Evolutionary conservation across 2,888 invertebrate species (phyloP), one percentile per base, ranked within the genome.

Genomic region (Gari tellinella): DNA sequence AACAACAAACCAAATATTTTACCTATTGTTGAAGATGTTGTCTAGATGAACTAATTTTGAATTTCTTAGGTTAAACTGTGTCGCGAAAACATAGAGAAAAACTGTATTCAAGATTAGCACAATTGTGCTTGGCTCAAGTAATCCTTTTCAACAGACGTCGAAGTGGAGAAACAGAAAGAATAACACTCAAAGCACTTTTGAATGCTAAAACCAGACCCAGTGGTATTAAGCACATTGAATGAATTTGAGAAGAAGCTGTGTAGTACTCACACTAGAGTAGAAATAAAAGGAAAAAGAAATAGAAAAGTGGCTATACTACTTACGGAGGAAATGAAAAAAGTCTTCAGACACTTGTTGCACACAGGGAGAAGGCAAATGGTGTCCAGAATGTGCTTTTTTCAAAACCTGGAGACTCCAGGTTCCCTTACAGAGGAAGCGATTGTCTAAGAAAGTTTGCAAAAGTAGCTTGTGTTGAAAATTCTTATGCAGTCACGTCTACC

Each of bases 121-220:
- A 75, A 46, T 26, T 72, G 19, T 45, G 26, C 31, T 51, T 80
- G 23, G 63, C 70, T 17, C 17, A 70, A 55, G 25, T 73, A 3
- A 73, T 77, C 23, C 57, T 80, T 2, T 80, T 77, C 45, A 80
- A 80, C 38, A 38, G 53, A 8, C 51, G 95, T 95, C 68, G 96
- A 97, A 91, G 93, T 95, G 45, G 95, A 49, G 61, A 79, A 61
- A 55, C 58, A 69, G 48, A 72, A 56, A 63, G 75, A 58, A 72
- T 77, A 62, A 72, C 72, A 15, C 12, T 72, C 17, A 52, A 57
- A 17, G 23, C 26, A 4, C 69, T 62, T 43, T n/a, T 5, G 10
- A 55, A 68, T 46, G 53, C 55, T 2, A 38, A 52, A 25, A 46
- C n/a, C n/a, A n/a, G n/a, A n/a, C n/a, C 23, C 25, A 15, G 48